phyloP scores from a whole-genome alignment of 2,797 vertebrate genomes.

The Sebastes melanostomus region DNA sequence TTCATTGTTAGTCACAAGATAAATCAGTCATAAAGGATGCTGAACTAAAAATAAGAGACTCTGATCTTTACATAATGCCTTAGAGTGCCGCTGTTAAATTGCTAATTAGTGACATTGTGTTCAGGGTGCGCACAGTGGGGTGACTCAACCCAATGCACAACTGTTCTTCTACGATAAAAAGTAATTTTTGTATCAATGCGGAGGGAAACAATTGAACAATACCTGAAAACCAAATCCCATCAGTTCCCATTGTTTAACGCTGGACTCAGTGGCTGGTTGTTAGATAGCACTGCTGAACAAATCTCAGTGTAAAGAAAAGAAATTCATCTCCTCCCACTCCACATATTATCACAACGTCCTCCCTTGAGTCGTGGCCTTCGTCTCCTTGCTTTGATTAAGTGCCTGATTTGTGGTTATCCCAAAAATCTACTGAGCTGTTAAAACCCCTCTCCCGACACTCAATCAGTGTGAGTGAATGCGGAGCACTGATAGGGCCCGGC shows the following conservation, averaged over 20 bases:
- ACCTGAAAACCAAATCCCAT: constrained; percentile 30
- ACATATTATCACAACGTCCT: constrained; percentile 32
- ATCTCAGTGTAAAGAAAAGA: constrained; percentile 17
- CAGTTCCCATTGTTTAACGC: constrained; percentile 26
- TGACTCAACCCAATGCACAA: constrained; percentile 7
- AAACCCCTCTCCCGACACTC: constrained; percentile 56
- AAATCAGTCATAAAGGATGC: constrained; percentile 36
- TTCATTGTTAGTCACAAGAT: constrained; percentile 28
- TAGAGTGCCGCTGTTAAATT: constrained; percentile 28
- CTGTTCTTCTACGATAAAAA: constrained; percentile 14
- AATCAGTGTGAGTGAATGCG: constrained; percentile 57
- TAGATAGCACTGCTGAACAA: constrained; percentile 27
- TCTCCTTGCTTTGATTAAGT: constrained; percentile 61
- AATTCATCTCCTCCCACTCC: constrained; percentile 42
- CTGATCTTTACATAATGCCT: constrained; percentile 47
- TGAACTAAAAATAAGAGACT: constrained; percentile 46
- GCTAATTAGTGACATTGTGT: constrained; percentile 41
- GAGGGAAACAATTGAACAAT: constrained; percentile 26
- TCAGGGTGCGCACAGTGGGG: not conserved
- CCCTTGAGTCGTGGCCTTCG: constrained; percentile 21
- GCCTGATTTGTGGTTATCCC: constrained; percentile 60
- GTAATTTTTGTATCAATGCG: not conserved
- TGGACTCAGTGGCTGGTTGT: constrained; percentile 28
- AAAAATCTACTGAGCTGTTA: constrained; percentile 63
- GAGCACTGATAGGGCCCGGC: constrained; percentile 45